Conservation (phyloP, 53 echinoderm and acorn worm genomes). For the Henricia sp. region DNA sequence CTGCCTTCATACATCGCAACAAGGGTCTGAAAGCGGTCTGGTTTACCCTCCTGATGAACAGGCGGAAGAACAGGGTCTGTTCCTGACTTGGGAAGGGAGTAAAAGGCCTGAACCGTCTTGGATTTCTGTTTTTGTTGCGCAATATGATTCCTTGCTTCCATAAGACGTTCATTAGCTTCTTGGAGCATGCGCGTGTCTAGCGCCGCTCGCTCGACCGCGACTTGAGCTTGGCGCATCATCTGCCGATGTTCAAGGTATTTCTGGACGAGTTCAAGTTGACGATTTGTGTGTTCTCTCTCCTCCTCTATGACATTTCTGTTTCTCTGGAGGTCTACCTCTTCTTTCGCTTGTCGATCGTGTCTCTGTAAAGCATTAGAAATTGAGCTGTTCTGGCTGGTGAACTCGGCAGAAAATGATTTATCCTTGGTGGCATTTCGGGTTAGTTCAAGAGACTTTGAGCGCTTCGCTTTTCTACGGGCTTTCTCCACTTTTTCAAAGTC, state of each 20-base stretch:
- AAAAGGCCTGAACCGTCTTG: slow-evolving; percentile 79
- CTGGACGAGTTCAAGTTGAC: slow-evolving; percentile 77
- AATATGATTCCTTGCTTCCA: slow-evolving; percentile 75
- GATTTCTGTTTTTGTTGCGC: slow-evolving; percentile 78
- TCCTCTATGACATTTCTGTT: slow-evolving; percentile 52
- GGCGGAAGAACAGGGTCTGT: slow-evolving; percentile 93
- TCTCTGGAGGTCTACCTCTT: slow-evolving; percentile 42
- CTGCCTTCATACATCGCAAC: slow-evolving; percentile 94
- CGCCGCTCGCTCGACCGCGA: slow-evolving; percentile 80
- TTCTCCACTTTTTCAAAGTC: slow-evolving; percentile 54
- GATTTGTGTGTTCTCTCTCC: slow-evolving; percentile 65
- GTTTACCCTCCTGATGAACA: slow-evolving; percentile 83
- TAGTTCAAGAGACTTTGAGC: slow-evolving; percentile 62
- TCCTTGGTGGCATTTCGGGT: slow-evolving; percentile 53
- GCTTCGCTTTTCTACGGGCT: slow-evolving; percentile 58
- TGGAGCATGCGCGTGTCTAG: slow-evolving; percentile 82
- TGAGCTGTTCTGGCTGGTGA: slow-evolving; percentile 92
- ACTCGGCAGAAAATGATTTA: slow-evolving; percentile 73
- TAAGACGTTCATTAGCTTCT: slow-evolving; percentile 77
- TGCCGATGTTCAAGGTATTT: slow-evolving; percentile 91
- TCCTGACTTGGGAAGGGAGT: slow-evolving; percentile 87
- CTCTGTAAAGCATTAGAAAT: slow-evolving; percentile 91
- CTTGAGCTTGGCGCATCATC: slow-evolving; percentile 95
- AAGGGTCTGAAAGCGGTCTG: slow-evolving; percentile 84
- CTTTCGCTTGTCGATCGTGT: slow-evolving; percentile 80